Evolutionary conservation across 2,888 invertebrate species (phyloP), one percentile per base, ranked within the genome.

Genomic region (Lissocephala sabroskyi): DNA sequence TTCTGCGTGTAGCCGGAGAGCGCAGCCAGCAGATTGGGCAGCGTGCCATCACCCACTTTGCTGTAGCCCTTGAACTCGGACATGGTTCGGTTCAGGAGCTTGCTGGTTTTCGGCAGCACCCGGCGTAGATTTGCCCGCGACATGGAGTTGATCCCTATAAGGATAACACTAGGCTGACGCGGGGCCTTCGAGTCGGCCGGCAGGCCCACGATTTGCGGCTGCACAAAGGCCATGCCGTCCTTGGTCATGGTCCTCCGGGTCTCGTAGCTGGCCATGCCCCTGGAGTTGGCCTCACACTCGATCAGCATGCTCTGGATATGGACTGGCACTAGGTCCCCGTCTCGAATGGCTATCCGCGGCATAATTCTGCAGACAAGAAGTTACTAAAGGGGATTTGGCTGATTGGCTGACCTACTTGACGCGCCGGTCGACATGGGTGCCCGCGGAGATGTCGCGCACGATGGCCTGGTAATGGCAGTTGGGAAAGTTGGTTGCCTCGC

Each of bases 61-160:
- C 87, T 86, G 82, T 92, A 93, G 1, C 92, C 94, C 60, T 88
- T 86, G 71, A 90, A 86, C 43, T 88, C 88, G 16, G 90, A 80
- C 87, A 91, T 92, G 42, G 89, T 87, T 1, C 16, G 35, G 13
- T 88, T 85, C 10, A 96, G 84, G 77, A 89, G 90, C 3, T 86
- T 82, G 6, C 87, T 84, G 1, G 93, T 94, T 67, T 87, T 85
- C 0, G 91, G 90, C 89, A 96, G 90, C 2, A 91, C 89, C 32
- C 93, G 87, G 3, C 89, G 86, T 57, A 93, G 88, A 75, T 95
- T 93, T 48, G 92, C 86, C 44, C 94, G 85, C 0, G 95, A 95
- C 67, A 96, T 89, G 14, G 93, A 92, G 79, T 96, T 95, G 64
- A 96, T 90, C 17, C 95, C 96, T 39, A 96, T 81, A 66, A 95